These are phyloP conservation scores for Urechis unicinctus DNA, from an alignment of 2,888 invertebrate genomes.

Conservation along the genomic window DNA sequence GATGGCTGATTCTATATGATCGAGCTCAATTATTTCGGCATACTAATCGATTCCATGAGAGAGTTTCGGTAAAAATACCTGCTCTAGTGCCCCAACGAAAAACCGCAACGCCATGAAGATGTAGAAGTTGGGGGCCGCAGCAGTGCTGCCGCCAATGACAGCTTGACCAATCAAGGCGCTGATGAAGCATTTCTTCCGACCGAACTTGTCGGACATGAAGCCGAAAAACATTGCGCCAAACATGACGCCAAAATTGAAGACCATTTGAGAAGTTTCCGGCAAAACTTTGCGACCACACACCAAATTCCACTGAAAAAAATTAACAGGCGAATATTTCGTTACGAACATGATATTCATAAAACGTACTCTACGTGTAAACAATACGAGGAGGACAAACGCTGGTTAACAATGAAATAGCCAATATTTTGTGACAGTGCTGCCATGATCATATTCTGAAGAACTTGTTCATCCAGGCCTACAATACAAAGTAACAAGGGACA, in stretches of 20 bases:
- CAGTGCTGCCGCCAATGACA: slow-evolving; percentile 15
- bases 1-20: too few relatives aligned
- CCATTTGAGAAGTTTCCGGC: slow-evolving; percentile 20
- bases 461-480: too few relatives aligned
- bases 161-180: slow-evolving; percentile 13
- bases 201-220: slow-evolving; percentile 23
- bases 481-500: too few relatives aligned
- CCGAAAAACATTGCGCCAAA: slow-evolving; percentile 22
- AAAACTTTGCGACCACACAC: slow-evolving; percentile 20
- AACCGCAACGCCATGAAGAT: slow-evolving; percentile 19
- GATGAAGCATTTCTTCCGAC: slow-evolving; percentile 21
- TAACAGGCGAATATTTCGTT: too few relatives aligned
- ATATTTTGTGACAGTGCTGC: too few relatives aligned
- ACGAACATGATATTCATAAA: too few relatives aligned
- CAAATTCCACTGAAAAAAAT: slow-evolving; percentile 22
- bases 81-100: slow-evolving; percentile 22
- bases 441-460: too few relatives aligned
- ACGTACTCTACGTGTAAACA: too few relatives aligned
- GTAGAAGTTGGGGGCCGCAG: slow-evolving; percentile 19
- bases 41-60: background rate
- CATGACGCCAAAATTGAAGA: slow-evolving; percentile 25
- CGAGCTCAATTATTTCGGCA: background rate
- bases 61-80: slow-evolving; percentile 10
- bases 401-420: too few relatives aligned
- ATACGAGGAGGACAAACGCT: too few relatives aligned